Evolutionary conservation across 2,113 vertebrate genomes (phyloP), one percentile per base, ranked within the genome.

Genomic region (Eupsittula cactorum): DNA sequence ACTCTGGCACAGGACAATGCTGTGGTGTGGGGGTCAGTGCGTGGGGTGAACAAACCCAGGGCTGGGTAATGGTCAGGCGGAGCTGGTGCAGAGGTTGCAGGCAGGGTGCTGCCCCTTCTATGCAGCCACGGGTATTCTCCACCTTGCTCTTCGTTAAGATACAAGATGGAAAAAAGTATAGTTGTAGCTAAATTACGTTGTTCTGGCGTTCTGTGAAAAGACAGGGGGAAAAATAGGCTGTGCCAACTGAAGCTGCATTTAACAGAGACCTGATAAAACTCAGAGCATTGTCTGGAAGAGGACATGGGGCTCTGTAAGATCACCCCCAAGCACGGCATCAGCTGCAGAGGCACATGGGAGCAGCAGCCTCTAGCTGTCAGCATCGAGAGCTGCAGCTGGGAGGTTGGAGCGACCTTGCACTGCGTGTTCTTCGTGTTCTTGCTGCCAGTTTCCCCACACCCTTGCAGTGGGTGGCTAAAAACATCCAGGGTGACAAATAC

Each of bases 241-340:
- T 28, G 16, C 29, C 39, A 52, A 71, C 19, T 47, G 14, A 71
- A 62, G 37, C 41, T 74, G 31, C 17, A 0, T 82, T 93, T 67
- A 57, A 21, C n/a, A 21, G 50, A 83, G 10, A 41, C 5, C 24
- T 24, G 42, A 62, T 23, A 20, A 37, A 89, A 67, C 52, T 64
- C 5, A 33, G n/a, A 62, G 14, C n/a, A 62, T 28, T 1, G 6
- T 15, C 59, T 46, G 57, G 23, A 44, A 50, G 18, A 35, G 42
- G 18, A 11, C 3, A 5, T 4, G 21, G 21, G 19, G 41, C 11
- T 82, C 42, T 19, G 31, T 16, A 3, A 14, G 35, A 62, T 57
- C 44, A 6, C 10, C 28, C 18, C 35, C 44, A 10, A 25, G 27
- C 1, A 0, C 52, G 28, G 64, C 10, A 7, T 29, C 1, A 1